A percentile compares a stretch with the other conserved stretches of the same genome.
These are phyloP conservation scores for Argyrosomus regius DNA, from an alignment of 2,797 vertebrate genomes.

Conservation along the genomic window DNA sequence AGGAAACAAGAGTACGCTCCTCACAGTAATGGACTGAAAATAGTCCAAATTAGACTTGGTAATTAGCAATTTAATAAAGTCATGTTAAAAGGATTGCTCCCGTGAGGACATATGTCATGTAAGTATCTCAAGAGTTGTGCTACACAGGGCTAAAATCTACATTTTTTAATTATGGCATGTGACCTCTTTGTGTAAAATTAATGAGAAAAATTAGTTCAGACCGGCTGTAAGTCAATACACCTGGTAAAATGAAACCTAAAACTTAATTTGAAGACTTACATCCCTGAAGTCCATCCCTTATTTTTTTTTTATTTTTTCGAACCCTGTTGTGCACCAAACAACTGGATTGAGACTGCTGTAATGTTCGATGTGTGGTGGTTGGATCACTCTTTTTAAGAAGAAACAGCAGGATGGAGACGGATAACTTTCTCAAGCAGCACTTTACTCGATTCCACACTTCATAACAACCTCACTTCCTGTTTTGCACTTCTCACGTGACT, in stretches of 20 bases:
- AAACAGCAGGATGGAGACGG: too few relatives aligned
- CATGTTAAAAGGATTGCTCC: conserved; percentile 27
- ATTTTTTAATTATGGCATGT: conserved; percentile 44
- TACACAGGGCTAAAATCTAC: conserved; percentile 30
- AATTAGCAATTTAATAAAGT: conserved; percentile 53
- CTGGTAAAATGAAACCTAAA: background rate
- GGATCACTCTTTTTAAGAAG: too few relatives aligned
- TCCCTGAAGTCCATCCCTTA: background rate
- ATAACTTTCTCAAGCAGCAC: too few relatives aligned
- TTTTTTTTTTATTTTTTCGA: too few relatives aligned
- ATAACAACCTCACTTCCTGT: too few relatives aligned
- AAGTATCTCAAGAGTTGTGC: conserved; percentile 39
- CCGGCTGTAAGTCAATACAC: background rate
- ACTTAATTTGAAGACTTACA: background rate
- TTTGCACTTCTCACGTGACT: too few relatives aligned
- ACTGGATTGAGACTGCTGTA: too few relatives aligned
- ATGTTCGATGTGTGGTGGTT: too few relatives aligned
- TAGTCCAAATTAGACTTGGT: conserved; percentile 19
- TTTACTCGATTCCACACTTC: too few relatives aligned
- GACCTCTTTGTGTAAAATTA: conserved; percentile 44
- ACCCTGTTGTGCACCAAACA: too few relatives aligned
- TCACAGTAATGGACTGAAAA: conserved; percentile 16
- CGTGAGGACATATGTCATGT: conserved; percentile 25
- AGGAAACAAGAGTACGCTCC: background rate
- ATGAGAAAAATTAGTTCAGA: conserved; percentile 19